Evolutionary conservation across 2,797 vertebrate genomes (phyloP).

Genomic region (Hippopotamyrus pictus): DNA sequence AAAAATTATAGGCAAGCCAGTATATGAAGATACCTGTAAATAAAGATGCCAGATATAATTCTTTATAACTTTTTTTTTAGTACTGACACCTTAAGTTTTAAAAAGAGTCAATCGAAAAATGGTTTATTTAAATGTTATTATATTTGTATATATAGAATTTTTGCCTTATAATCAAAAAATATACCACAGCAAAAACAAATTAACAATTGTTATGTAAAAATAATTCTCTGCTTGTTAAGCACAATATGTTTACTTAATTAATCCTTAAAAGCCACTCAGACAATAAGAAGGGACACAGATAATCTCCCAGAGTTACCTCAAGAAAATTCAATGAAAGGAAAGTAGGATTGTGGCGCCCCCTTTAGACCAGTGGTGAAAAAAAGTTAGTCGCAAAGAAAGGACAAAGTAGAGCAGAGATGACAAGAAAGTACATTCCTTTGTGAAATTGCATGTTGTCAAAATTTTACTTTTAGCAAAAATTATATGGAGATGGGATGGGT

Average conservation of each 20-base stretch:
- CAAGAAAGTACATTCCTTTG: neutral
- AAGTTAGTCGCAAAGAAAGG: neutral
- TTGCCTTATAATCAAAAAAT: neutral
- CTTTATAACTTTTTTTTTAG: neutral
- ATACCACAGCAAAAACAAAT: neutral
- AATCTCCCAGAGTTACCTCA: neutral
- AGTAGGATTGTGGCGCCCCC: conserved; percentile 10
- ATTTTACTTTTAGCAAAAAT: neutral
- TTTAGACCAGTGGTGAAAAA: conserved; percentile 34
- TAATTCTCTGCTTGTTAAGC: neutral
- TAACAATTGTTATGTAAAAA: neutral
- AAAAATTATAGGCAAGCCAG: neutral
- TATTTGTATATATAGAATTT: neutral
- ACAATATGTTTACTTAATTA: neutral
- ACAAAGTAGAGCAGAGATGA: neutral
- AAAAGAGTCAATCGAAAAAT: neutral
- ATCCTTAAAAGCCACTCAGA: neutral
- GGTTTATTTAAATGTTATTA: neutral
- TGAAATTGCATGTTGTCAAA: neutral
- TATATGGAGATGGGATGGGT: neutral
- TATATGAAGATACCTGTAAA: neutral
- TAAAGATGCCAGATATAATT: neutral
- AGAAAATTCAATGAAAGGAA: neutral
- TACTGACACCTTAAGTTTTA: neutral
- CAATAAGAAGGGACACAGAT: neutral